Evolutionary conservation across 1,140 invertebrate genomes (phyloP), one percentile per base, ranked within the genome.

Genomic region (Drosophila cardini): DNA sequence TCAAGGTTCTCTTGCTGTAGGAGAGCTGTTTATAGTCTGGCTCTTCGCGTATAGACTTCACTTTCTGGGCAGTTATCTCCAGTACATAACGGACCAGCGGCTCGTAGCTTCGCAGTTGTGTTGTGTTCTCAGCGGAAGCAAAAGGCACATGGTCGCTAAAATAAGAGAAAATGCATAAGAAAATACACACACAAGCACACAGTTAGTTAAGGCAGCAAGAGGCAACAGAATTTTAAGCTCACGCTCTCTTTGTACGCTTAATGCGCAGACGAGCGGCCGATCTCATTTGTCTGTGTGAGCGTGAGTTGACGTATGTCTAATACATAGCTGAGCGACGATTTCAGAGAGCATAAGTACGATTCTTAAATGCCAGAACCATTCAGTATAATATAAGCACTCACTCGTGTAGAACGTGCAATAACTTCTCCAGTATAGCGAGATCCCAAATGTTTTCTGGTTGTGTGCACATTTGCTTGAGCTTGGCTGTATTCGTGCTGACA

Each of bases 371-470:
- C n/a, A n/a, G 1, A 2, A 26, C 21, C 21, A 26, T 26, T 26
- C 0, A 26, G 2, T 26, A 26, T 4, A 21, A 21, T 7, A 15
- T 9, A 38, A 34, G 6, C 0, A 85, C 83, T 56, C 57, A 92
- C 90, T 92, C 87, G 9, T 84, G 80, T 5, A 92, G 45, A 16
- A 91, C 9, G 61, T 83, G 81, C 0, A 92, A 61, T 4, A 91
- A 38, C 46, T 64, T 77, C 18, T 92, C 84, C 9, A 92, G 18
- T 18, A 90, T 76, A 6, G 46, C 42, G n/a, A 92, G 34, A 58
- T 92, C 87, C 90, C 91, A 92, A 65, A 92, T 92, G 60, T 92
- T 92, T 26, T 90, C 79, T 6, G 80, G 53, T 42, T 84, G 53
- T 1, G 62, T 72, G 13, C 79, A 82, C 38, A 91, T 90, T 38